Evolutionary conservation across 2,888 invertebrate genomes (phyloP).

Genomic region (Podabrus alpinus): DNA sequence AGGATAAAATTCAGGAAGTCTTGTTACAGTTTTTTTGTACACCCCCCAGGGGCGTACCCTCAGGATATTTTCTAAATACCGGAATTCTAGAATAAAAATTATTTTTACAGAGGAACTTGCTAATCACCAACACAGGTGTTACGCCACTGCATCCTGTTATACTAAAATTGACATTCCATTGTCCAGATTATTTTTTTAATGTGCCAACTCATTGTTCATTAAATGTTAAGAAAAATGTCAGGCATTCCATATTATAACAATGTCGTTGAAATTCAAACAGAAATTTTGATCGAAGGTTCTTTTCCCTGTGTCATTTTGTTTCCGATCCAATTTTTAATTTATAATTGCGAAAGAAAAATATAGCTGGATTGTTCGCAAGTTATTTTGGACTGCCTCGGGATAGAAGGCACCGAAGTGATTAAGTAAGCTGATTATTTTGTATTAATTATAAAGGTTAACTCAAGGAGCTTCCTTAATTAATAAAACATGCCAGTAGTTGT

Average conservation of each 20-base stretch:
- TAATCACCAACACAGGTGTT: background rate
- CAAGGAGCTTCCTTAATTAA: background rate
- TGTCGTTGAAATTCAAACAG: background rate
- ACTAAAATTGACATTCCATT: background rate
- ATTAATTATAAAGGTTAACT: background rate
- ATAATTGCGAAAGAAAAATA: too few relatives aligned
- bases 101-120: background rate
- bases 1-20: background rate
- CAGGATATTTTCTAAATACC: background rate
- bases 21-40: background rate
- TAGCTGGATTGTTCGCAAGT: background rate
- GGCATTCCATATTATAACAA: background rate
- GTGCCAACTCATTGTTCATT: background rate
- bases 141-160: background rate
- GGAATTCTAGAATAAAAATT: background rate
- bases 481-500: background rate
- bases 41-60: background rate
- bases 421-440: background rate
- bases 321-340: background rate
- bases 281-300: background rate
- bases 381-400: background rate
- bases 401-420: background rate
- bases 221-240: background rate
- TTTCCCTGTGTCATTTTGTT: background rate
- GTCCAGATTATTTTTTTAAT: background rate